These are phyloP conservation scores for Mastacembelus armatus DNA, from an alignment of 2,797 vertebrate genomes.

Conservation along the genomic window DNA sequence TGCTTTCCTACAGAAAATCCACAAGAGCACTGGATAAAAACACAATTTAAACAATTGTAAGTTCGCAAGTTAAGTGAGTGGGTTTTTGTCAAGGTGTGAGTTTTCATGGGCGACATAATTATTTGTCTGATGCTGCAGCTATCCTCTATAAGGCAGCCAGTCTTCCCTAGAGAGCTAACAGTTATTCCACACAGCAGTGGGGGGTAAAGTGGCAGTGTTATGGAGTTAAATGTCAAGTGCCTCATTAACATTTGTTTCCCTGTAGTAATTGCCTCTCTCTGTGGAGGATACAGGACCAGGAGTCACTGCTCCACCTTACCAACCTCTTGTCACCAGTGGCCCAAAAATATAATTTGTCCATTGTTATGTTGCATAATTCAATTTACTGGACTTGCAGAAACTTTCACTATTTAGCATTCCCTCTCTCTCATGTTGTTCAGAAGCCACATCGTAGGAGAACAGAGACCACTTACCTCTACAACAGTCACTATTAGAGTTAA, in stretches of 20 bases:
- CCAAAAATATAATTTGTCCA: conserved; percentile 7
- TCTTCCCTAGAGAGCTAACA: conserved; percentile 52
- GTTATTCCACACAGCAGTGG: conserved; percentile 64
- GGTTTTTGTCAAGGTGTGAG: conserved; percentile 1
- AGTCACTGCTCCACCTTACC: conserved; percentile 16
- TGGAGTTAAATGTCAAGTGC: conserved; percentile 83
- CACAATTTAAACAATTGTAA: not conserved
- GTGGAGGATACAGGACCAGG: conserved; percentile 22
- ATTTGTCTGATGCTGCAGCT: conserved; percentile 13
- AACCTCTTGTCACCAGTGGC: conserved; percentile 10
- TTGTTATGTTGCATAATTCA: conserved; percentile 15
- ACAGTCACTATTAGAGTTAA: too few relatives aligned
- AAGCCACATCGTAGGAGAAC: too few relatives aligned
- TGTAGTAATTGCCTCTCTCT: conserved; percentile 71
- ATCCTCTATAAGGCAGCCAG: conserved; percentile 27
- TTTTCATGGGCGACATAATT: conserved; percentile 13
- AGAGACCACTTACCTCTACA: too few relatives aligned
- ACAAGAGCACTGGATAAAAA: not conserved
- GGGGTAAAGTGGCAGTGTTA: conserved; percentile 70
- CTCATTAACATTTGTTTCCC: conserved; percentile 84
- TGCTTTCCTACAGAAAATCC: not conserved
- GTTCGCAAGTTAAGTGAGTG: not conserved
- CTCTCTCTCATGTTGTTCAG: too few relatives aligned
- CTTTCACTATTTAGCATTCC: too few relatives aligned
- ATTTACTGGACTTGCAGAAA: too few relatives aligned